Evolutionary conservation across 2,113 vertebrate genomes (phyloP), one percentile per base, ranked within the genome.

Genomic region (Xiphophorus hellerii): DNA sequence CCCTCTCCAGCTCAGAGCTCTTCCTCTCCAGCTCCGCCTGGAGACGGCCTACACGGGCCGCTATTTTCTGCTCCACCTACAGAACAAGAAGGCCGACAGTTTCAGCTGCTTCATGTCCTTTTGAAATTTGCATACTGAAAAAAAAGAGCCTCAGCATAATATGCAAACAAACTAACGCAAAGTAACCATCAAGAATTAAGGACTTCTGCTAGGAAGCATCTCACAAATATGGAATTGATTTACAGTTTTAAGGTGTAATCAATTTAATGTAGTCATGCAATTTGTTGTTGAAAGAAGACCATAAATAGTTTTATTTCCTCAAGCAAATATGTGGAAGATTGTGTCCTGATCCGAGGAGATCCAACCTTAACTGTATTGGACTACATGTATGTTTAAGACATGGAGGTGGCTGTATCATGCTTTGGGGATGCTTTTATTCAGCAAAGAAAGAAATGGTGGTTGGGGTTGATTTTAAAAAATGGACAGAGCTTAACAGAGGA

Each of bases 21-120:
- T 98, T 98, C 88, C 96, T 95, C 88, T 98, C 97, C 92, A 99
- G 93, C 90, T 99, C 98, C 0, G 96, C 96, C 90, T 99, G 97
- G 25, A 99, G 95, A 62, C 97, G 94, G 14, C 98, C 97, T 22
- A 99, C 97, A 30, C 98, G 97, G 0, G 96, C 95, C 0, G 98
- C 96, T 29, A 99, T 99, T 93, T 98, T 99, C 94, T 98, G 97
- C 93, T 99, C 98, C 91, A 98, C 98, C 93, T 93, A 62, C 64
- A 65, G 71, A 37, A 72, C 29, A 48, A 44, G 25, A 68, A 66
- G 37, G 20, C 42, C 13, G 61, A 63, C 28, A 20, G 51, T 35
- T 39, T 60, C n/a, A 85, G 73, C 62, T 44, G 33, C 27, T 25
- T 64, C 7, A 77, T 25, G 65, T 31, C 17, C 78, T 54, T 11